A percentile compares a stretch with the other conserved stretches of the same genome.
Conservation (phyloP, 2,888 invertebrate genomes). For the Tenthredo livida region DNA sequence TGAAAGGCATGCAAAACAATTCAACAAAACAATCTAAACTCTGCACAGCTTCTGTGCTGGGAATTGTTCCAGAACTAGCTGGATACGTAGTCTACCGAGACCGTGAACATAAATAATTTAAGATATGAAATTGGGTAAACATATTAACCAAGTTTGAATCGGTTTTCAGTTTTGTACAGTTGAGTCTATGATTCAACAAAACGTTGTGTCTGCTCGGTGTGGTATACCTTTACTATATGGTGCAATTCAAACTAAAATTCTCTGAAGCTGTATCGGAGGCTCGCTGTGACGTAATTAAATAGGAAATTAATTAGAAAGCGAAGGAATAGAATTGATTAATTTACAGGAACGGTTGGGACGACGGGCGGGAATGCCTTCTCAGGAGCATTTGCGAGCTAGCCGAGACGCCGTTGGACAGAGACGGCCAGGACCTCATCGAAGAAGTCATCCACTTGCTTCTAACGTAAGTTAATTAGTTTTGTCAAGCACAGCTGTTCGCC, state of each 20-base stretch:
- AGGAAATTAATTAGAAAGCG: conserved; percentile 23
- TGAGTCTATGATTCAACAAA: conserved; percentile 3
- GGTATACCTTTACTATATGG: neutral
- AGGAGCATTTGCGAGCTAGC: conserved; percentile 85
- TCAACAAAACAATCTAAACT: conserved; percentile 36
- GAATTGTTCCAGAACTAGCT: conserved; percentile 35
- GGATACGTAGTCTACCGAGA: neutral
- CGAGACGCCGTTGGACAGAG: conserved; percentile 80
- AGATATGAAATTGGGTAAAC: conserved; percentile 41
- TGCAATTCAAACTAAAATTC: neutral
- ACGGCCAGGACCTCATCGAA: conserved; percentile 84
- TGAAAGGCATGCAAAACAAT: conserved; percentile 30
- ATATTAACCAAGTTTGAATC: conserved; percentile 42
- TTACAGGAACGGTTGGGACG: conserved; percentile 80
- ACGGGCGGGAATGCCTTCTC: conserved; percentile 83
- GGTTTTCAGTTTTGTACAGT: conserved; percentile 38
- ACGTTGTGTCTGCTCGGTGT: neutral
- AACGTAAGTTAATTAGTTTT: conserved; percentile 81
- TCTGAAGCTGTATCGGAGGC: conserved; percentile 4
- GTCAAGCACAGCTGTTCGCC: conserved; percentile 42
- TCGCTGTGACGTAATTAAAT: neutral
- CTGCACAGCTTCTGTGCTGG: conserved; percentile 14
- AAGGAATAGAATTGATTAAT: conserved; percentile 53
- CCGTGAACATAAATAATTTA: conserved; percentile 45
- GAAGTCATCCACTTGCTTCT: conserved; percentile 85